A percentile compares a stretch with the other conserved stretches of the same genome.
These are phyloP conservation scores for Sipha flava DNA, from an alignment of 1,140 invertebrate species.

Conservation along the genomic window DNA sequence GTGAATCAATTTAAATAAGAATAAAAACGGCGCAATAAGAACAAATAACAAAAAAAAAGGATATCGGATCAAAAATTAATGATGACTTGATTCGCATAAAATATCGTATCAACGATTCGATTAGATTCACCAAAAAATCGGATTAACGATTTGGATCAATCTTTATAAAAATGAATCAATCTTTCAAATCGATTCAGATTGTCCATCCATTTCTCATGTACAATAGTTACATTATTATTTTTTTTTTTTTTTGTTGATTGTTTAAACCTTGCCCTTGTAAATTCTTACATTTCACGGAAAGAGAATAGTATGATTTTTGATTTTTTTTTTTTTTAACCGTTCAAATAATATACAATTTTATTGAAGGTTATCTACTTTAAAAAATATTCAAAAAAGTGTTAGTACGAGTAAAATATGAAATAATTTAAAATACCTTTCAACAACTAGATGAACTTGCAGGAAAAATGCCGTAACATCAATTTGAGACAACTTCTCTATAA, in stretches of 20 bases:
- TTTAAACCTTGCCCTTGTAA: background rate
- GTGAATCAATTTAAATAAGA: too few relatives aligned
- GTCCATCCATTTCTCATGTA: too few relatives aligned
- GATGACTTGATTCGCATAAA: too few relatives aligned
- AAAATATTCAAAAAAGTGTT: conserved; percentile 21
- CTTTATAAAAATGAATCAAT: too few relatives aligned
- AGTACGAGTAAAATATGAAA: conserved; percentile 10
- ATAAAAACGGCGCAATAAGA: too few relatives aligned
- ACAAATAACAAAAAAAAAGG: too few relatives aligned
- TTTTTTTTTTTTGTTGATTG: background rate
- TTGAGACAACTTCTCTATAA: background rate
- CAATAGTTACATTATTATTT: too few relatives aligned
- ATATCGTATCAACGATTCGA: too few relatives aligned
- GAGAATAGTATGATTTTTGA: background rate
- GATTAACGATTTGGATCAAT: too few relatives aligned
- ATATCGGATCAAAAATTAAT: too few relatives aligned
- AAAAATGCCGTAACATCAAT: conserved; percentile 32
- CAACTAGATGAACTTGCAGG: conserved; percentile 33
- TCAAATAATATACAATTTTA: conserved; percentile 28
- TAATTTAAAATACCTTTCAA: conserved; percentile 32
- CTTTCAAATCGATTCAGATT: too few relatives aligned
- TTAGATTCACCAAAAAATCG: too few relatives aligned
- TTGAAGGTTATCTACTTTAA: conserved; percentile 35
- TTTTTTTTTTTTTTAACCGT: conserved; percentile 27
- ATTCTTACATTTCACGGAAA: background rate